These are phyloP conservation scores for Brachionus paranguensis DNA, from an alignment of 1,140 invertebrate genomes.

Conservation along the genomic window DNA sequence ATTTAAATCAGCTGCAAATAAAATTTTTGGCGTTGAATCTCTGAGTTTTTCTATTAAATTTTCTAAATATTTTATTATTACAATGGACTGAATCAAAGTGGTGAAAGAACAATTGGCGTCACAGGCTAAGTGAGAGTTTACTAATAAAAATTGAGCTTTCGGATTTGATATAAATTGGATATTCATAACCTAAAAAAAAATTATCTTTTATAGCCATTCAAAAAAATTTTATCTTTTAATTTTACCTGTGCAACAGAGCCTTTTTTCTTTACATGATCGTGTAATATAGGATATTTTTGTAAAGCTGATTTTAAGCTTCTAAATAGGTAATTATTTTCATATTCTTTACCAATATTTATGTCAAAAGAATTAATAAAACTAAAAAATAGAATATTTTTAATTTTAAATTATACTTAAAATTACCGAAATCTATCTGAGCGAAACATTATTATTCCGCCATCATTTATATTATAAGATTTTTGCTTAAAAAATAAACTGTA, in stretches of 20 bases:
- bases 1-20: conserved; percentile 27
- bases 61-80: neutral
- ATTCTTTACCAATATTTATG: neutral
- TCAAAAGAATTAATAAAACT: neutral
- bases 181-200: neutral
- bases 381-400: neutral
- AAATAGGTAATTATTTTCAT: neutral
- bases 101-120: neutral
- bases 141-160: neutral
- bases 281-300: neutral
- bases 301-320: neutral
- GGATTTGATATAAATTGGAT: neutral
- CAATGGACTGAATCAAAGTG: neutral
- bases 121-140: conserved; percentile 20
- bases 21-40: neutral
- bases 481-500: neutral
- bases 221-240: neutral
- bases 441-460: neutral
- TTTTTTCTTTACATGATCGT: neutral
- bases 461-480: neutral
- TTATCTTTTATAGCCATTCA: neutral
- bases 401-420: no score
- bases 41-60: neutral
- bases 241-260: neutral
- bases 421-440: conserved; percentile 12